Evolutionary conservation across 2,797 vertebrate genomes (phyloP).

Genomic region (Philypnodon macrostomus): DNA sequence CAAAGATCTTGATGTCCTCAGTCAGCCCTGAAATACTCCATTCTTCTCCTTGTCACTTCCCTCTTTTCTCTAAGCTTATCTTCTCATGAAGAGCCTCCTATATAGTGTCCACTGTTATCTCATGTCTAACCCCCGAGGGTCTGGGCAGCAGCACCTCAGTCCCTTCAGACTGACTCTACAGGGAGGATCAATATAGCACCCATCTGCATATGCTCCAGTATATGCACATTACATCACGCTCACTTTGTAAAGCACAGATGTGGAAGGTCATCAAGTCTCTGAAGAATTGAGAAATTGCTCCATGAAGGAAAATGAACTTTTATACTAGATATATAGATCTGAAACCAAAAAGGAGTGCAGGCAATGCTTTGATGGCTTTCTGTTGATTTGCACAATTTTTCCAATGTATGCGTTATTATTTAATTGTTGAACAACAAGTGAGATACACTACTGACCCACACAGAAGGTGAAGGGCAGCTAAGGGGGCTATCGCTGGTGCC

Average conservation of each 20-base stretch:
- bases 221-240: slow-evolving; percentile 10
- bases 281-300: slow-evolving; percentile 8
- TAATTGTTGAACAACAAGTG: too few relatives aligned
- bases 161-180: slow-evolving; percentile 40
- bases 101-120: slow-evolving; percentile 24
- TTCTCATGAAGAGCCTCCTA: slow-evolving; percentile 38
- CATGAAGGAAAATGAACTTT: slow-evolving; percentile 5
- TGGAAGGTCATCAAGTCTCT: slow-evolving; percentile 33
- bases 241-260: slow-evolving; percentile 37
- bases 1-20: too few relatives aligned
- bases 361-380: too few relatives aligned
- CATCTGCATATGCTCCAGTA: slow-evolving; percentile 30
- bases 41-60: slow-evolving; percentile 57
- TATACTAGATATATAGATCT: neutral
- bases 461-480: too few relatives aligned
- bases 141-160: slow-evolving; percentile 35
- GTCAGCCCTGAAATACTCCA: too few relatives aligned
- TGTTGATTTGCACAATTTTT: too few relatives aligned
- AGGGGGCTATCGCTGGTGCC: too few relatives aligned
- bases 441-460: too few relatives aligned
- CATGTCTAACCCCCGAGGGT: slow-evolving; percentile 38
- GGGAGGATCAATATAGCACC: slow-evolving; percentile 57
- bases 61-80: slow-evolving; percentile 55
- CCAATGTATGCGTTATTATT: too few relatives aligned
- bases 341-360: too few relatives aligned